Evolutionary conservation across 2,797 vertebrate species (phyloP), one percentile per base, ranked within the genome.

Genomic region (Gallinago nigripennis): DNA sequence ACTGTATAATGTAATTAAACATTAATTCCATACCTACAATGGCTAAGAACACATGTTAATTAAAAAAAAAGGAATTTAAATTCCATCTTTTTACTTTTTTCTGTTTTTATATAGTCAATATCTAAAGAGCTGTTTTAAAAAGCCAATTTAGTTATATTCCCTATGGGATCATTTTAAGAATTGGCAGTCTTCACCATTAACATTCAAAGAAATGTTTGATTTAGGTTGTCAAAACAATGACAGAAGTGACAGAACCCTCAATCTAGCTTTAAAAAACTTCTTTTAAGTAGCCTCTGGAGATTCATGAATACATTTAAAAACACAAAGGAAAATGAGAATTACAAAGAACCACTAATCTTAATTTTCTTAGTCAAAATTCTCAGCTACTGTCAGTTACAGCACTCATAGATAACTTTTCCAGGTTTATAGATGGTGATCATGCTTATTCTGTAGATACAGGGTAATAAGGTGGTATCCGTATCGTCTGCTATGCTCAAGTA

Each of bases 11-110:
- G 39, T 39, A 39, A 39, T 39, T 39, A 39, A 14, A 39, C 39
- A 39, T 39, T 39, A 39, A 39, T 39, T 39, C 39, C 39, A 39
- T 39, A 39, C 39, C 6, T 39, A 39, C 10, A 53, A 56, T 31
- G 16, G 6, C 2, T 63, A 70, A 58, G 23, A 70, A 54, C 2
- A 30, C 0, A 0, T 7, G 16, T 17, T 16, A 48, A 65, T 20
- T 39, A 39, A 41, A 41, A 41, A 39, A 75, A 45, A 50, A 39
- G 1, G 2, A 51, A 31, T 16, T 37, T 21, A 2, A 86, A 69
- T 69, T 57, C 2, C 0, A 51, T 25, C 21, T 71, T 72, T 71
- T 24, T 11, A 28, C 2, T 46, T 89, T 89, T 63, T 92, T 46
- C 16, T 31, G 1, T 64, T 12, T 77, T 75, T 63, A 27, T 66